phyloP scores from a whole-genome alignment of 2,797 vertebrate genomes.

The Halcyon badia region DNA sequence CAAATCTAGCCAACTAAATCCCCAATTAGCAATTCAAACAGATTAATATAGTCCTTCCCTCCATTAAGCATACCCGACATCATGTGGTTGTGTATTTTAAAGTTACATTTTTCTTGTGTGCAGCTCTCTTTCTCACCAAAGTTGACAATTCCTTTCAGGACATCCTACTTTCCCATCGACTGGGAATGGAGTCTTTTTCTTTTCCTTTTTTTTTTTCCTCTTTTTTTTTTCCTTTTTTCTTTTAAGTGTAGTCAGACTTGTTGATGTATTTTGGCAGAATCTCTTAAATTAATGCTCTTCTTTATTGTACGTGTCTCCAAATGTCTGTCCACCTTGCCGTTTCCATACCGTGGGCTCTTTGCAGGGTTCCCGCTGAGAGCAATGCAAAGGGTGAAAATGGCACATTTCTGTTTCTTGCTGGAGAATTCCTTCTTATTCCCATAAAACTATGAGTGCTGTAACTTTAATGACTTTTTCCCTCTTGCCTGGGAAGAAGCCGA shows the following conservation, averaged over 20 bases:
- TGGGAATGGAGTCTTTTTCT: not conserved
- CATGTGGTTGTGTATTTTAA: constrained; percentile 39
- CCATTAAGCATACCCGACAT: constrained; percentile 32
- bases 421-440: not conserved
- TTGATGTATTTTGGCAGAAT: not conserved
- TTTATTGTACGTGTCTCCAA: not conserved
- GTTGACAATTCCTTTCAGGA: constrained; percentile 45
- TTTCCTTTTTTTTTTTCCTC: not conserved
- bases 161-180: constrained; percentile 17
- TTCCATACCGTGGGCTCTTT: not conserved
- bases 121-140: constrained; percentile 49
- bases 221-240: not conserved
- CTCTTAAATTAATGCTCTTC: not conserved
- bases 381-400: not conserved
- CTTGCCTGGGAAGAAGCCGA: not conserved
- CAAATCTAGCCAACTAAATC: constrained; percentile 61
- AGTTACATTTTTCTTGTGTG: constrained; percentile 45
- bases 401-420: not conserved
- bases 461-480: not conserved
- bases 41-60: constrained; percentile 58
- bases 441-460: not conserved
- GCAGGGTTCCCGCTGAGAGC: not conserved
- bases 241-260: not conserved
- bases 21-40: constrained; percentile 74
- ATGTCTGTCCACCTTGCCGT: not conserved